phyloP scores from a whole-genome alignment of 1,140 invertebrate genomes.

The Hylaeus volcanicus region DNA sequence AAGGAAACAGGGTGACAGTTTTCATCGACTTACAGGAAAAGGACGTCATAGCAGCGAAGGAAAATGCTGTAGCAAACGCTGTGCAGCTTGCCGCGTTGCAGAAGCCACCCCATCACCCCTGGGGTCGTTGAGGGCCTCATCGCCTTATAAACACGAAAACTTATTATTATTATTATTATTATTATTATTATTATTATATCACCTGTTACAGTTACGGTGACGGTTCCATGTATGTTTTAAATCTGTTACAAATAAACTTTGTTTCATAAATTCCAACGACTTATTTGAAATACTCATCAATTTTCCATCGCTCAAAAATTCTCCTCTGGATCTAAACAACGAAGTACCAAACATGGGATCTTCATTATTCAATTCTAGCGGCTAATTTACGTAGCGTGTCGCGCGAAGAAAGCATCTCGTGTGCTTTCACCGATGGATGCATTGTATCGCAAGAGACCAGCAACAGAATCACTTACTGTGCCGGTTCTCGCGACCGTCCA shows the following conservation, averaged over 20 bases:
- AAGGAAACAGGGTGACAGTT: no score
- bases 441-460: neutral
- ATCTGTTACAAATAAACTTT: conserved; percentile 47
- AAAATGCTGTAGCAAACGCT: conserved; percentile 75
- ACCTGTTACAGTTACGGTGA: conserved; percentile 35
- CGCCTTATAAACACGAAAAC: neutral
- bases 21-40: conserved; percentile 63
- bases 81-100: conserved; percentile 68
- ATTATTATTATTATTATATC: neutral
- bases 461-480: neutral
- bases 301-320: no score
- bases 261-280: conserved; percentile 18
- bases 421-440: conserved; percentile 2
- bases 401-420: conserved; percentile 12
- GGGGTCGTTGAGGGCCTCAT: conserved; percentile 60
- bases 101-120: conserved; percentile 70
- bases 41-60: conserved; percentile 75
- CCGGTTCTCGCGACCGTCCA: neutral
- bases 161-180: no score
- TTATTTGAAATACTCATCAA: no score
- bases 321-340: no score
- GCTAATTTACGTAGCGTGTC: neutral
- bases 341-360: no score
- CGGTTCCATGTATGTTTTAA: conserved; percentile 1
- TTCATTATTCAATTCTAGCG: no score